Evolutionary conservation across 1,140 invertebrate genomes (phyloP).

Genomic region (Halotydeus destructor): DNA sequence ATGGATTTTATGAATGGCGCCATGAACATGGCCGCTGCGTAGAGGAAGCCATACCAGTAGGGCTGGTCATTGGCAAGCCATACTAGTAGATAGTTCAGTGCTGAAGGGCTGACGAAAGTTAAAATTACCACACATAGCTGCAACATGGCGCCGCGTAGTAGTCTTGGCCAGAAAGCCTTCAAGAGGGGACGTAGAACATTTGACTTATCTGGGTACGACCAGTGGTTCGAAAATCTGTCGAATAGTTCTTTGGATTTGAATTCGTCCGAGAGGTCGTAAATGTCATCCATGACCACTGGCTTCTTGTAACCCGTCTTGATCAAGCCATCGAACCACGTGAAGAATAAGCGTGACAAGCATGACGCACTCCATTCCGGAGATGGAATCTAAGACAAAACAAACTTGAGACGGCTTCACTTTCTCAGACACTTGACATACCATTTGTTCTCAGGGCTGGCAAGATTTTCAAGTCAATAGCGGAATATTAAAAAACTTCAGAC

Average conservation of each 20-base stretch:
- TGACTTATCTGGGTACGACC: too few relatives aligned
- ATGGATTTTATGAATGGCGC: too few relatives aligned
- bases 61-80: conserved; percentile 18
- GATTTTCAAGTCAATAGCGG: too few relatives aligned
- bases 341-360: conserved; percentile 64
- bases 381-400: too few relatives aligned
- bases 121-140: conserved; percentile 67
- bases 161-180: conserved; percentile 42
- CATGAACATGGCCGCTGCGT: conserved; percentile 9
- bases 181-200: too few relatives aligned
- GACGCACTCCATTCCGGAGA: conserved; percentile 55
- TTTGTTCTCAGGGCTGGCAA: too few relatives aligned
- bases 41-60: conserved; percentile 10
- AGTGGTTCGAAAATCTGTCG: too few relatives aligned
- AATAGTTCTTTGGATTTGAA: conserved; percentile 59
- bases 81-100: conserved; percentile 15
- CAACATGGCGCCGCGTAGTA: conserved; percentile 49
- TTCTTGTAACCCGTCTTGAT: conserved; percentile 7
- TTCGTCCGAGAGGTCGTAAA: conserved; percentile 63
- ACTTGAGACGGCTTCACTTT: too few relatives aligned
- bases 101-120: conserved; percentile 64
- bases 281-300: conserved; percentile 4
- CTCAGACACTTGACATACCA: too few relatives aligned
- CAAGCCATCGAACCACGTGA: conserved; percentile 72
- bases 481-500: too few relatives aligned